Evolutionary conservation across 2,888 invertebrate species (phyloP), one percentile per base, ranked within the genome.

Genomic region (Alloscopus bannaensis): DNA sequence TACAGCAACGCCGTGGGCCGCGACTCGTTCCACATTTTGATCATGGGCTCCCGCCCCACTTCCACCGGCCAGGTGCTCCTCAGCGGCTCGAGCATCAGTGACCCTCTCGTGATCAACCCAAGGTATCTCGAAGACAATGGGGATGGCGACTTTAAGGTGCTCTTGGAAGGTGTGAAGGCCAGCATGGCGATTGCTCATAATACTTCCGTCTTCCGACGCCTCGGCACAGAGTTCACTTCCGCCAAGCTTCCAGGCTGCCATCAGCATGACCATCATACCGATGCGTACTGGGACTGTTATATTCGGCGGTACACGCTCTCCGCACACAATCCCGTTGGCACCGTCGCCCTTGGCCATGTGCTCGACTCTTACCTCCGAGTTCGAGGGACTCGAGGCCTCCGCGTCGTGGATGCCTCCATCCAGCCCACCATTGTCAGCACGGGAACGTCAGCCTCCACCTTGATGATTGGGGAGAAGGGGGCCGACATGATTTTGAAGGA

Each of bases 381-480:
- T 0, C 16, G 26, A 6, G 82, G 82, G 11, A 68, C 68, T 2
- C 26, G 72, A 13, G 60, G 70, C 1, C 50, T 82, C 0, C 29
- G 82, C 3, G 82, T 82, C 0, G 31, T 80, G 3, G 82, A 82
- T 24, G 69, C 75, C 0, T 69, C 73, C 4, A 65, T 81, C 3
- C 73, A 73, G 29, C 82, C 82, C 0, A 64, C 57, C 4, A 6
- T 82, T 0, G 69, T 80, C 8, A 52, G 71, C 22, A 80, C 82
- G 13, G 75, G 71, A 29, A 76, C 76, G 1, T 29, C 47, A 3
- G 79, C 82, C 0, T 52, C 60, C 26, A 60, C 80, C 3, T 13
- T 82, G 18, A 81, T 81, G 81, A 81, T 81, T 40, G 81, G 62
- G 22, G 81, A 81, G 18, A 81, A 81, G 45, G 81, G 81, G n/a